Conservation (phyloP, 1,140 invertebrate genomes). For the Danaus melanippus region DNA sequence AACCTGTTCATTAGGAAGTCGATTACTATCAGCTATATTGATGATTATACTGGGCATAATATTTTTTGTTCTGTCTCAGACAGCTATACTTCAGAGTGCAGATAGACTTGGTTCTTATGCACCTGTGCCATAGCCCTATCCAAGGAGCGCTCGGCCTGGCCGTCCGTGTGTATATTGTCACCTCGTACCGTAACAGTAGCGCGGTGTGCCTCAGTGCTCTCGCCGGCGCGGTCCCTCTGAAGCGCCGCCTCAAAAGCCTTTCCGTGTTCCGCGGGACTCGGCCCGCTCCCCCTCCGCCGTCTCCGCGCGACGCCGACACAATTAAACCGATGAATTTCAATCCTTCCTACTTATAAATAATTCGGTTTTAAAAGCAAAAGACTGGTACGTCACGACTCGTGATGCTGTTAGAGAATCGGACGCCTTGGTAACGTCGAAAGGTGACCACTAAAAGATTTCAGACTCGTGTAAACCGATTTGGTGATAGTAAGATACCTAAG, state of each 20-base stretch:
- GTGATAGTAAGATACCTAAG: too few species aligned
- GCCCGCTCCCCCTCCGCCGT: slow-evolving; percentile 8
- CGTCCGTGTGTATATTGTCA: slow-evolving; percentile 2
- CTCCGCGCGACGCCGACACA: slow-evolving; percentile 25
- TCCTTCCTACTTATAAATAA: slow-evolving; percentile 18
- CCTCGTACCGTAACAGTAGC: slow-evolving; percentile 4
- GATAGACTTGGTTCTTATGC: too few species aligned
- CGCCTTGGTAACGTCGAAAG: background rate
- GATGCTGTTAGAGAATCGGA: slow-evolving; percentile 1
- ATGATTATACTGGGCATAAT: too few species aligned
- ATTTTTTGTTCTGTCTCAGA: too few species aligned
- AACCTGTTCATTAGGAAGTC: too few species aligned
- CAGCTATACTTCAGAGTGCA: too few species aligned
- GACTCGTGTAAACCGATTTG: too few species aligned
- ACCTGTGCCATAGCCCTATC: too few species aligned
- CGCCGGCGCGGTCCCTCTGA: slow-evolving; percentile 38
- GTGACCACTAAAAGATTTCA: too few species aligned
- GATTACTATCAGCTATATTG: too few species aligned
- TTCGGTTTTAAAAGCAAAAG: slow-evolving; percentile 16
- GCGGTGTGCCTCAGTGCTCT: slow-evolving; percentile 29
- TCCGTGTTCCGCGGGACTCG: slow-evolving; percentile 42
- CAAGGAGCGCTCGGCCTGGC: background rate
- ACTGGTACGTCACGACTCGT: slow-evolving; percentile 5
- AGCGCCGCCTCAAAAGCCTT: slow-evolving; percentile 62
- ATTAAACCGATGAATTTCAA: slow-evolving; percentile 26